A percentile compares a stretch with the other conserved stretches of the same genome.
Evolutionary conservation across 2,113 vertebrate genomes (phyloP).

Genomic region (Vulpes ferrilata): DNA sequence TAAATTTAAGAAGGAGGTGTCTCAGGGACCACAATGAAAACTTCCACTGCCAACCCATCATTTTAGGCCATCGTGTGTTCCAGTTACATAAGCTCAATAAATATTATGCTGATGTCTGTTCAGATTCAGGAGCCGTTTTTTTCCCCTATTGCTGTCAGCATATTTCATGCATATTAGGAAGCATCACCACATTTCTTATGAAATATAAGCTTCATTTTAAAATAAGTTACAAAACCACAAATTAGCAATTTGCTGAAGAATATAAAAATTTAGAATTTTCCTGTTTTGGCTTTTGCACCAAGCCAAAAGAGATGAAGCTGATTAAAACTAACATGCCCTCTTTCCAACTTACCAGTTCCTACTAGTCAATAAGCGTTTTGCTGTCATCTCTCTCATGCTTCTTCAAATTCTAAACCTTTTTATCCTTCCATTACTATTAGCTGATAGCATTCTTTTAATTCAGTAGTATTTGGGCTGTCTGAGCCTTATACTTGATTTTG

Average conservation of each 20-base stretch:
- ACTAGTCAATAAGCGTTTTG: background rate
- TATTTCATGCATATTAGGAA: conserved; percentile 61
- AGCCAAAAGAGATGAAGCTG: background rate
- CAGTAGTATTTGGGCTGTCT: background rate
- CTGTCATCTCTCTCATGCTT: background rate
- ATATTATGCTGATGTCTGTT: background rate
- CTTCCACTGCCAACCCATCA: background rate
- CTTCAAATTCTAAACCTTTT: background rate
- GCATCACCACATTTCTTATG: background rate
- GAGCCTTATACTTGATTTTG: conserved; percentile 37
- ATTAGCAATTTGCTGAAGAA: conserved; percentile 46
- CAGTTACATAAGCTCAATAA: conserved; percentile 1
- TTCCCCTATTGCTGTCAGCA: background rate
- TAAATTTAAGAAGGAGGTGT: conserved; percentile 21
- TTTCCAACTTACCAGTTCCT: background rate
- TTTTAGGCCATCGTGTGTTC: background rate
- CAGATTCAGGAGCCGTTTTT: background rate
- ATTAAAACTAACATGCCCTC: background rate
- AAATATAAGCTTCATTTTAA: conserved; percentile 57
- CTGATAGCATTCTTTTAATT: conserved; percentile 42
- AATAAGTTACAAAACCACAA: conserved; percentile 45
- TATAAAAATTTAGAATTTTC: background rate
- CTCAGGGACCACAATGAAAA: background rate
- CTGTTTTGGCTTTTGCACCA: background rate
- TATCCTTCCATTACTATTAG: background rate